Evolutionary conservation across 2,888 invertebrate genomes (phyloP).

Genomic region (Pilophorus perplexus): DNA sequence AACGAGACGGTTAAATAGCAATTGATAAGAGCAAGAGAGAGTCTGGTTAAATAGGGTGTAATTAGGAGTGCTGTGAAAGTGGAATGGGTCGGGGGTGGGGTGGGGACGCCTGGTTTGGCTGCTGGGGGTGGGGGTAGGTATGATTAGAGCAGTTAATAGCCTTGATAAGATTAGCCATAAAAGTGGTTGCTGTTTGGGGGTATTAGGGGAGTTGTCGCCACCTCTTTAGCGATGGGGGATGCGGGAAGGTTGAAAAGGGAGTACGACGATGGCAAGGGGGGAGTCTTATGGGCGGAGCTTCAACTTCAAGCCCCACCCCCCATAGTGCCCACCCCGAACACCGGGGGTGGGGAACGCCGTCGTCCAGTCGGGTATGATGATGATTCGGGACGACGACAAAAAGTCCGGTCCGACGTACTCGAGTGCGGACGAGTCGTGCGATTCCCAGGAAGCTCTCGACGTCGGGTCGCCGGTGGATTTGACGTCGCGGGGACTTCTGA

Average conservation of each 20-base stretch:
- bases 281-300: too few relatives aligned
- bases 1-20: slow-evolving; percentile 16
- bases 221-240: slow-evolving; percentile 46
- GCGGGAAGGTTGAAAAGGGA: too few relatives aligned
- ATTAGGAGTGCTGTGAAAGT: slow-evolving; percentile 4
- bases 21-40: slow-evolving; percentile 12
- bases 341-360: slow-evolving; percentile 9
- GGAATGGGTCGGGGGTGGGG: background rate
- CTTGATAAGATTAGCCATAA: slow-evolving; percentile 46
- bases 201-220: slow-evolving; percentile 45
- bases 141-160: slow-evolving; percentile 46
- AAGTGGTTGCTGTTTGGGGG: slow-evolving; percentile 41
- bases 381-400: slow-evolving; percentile 35
- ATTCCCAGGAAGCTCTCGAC: slow-evolving; percentile 47
- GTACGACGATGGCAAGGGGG: slow-evolving; percentile 20
- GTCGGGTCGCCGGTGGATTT: slow-evolving; percentile 54
- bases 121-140: slow-evolving; percentile 5
- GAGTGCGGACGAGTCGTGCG: slow-evolving; percentile 51
- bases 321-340: too few relatives aligned
- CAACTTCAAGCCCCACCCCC: too few relatives aligned
- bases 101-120: background rate
- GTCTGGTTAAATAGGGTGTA: slow-evolving; percentile 13
- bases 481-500: slow-evolving; percentile 52
- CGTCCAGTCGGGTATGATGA: slow-evolving; percentile 36
- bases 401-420: slow-evolving; percentile 47